Evolutionary conservation across 2,797 vertebrate genomes (phyloP).

Genomic region (Sarcoramphus papa): DNA sequence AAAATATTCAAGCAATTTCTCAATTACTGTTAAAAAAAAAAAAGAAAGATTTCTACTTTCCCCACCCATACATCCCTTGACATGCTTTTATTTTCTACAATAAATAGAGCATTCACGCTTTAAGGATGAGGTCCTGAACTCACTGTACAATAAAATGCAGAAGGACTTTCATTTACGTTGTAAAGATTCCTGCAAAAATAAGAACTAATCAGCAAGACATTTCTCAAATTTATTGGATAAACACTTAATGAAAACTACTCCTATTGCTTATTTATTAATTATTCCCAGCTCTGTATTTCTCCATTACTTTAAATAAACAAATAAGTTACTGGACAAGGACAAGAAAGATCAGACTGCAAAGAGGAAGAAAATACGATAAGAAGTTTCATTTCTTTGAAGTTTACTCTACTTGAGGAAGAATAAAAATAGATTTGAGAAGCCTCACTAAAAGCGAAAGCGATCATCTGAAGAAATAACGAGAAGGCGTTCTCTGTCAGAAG

Average conservation of each 20-base stretch:
- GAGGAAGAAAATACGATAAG: neutral
- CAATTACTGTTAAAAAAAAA: neutral
- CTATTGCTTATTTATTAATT: neutral
- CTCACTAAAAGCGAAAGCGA: neutral
- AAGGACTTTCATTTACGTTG: neutral
- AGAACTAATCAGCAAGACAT: neutral
- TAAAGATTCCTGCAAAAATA: neutral
- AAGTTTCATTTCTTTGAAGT: neutral
- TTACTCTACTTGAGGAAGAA: neutral
- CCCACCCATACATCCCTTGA: no score
- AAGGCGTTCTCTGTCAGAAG: neutral
- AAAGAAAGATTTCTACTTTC: neutral
- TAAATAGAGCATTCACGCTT: neutral
- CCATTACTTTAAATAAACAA: neutral
- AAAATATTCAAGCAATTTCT: neutral
- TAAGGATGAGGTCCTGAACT: neutral
- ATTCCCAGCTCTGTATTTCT: neutral
- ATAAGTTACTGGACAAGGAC: neutral
- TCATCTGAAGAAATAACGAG: neutral
- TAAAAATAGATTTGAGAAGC: neutral
- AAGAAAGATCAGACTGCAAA: neutral
- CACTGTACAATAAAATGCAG: neutral
- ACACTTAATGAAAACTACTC: neutral
- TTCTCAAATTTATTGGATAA: neutral
- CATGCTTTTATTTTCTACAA: neutral